phyloP scores from a whole-genome alignment of 2,888 invertebrate species.

The Dione juno region DNA sequence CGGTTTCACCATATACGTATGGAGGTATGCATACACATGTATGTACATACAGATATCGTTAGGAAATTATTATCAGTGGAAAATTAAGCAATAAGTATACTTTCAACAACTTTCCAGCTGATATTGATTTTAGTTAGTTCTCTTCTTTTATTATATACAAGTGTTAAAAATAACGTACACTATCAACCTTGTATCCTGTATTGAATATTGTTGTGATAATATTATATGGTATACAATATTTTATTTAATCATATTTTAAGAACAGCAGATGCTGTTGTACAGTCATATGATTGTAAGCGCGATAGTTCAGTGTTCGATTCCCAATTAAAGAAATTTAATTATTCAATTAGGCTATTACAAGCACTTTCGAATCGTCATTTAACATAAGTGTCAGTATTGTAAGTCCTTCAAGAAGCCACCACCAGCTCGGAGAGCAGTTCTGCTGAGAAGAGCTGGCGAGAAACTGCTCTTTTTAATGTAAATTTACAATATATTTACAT shows the following conservation, averaged over 20 bases:
- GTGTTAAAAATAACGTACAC: not conserved
- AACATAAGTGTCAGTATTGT: too few relatives aligned
- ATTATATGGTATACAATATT: not conserved
- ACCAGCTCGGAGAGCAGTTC: too few relatives aligned
- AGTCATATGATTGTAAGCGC: too few relatives aligned
- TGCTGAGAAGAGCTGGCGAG: too few relatives aligned
- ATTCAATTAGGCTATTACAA: too few relatives aligned
- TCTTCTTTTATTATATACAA: not conserved
- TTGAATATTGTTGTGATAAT: not conserved
- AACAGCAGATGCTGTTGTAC: too few relatives aligned
- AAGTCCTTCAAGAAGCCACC: too few relatives aligned
- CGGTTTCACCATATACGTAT: conserved; percentile 1
- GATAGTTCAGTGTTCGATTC: too few relatives aligned
- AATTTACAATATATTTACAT: too few relatives aligned
- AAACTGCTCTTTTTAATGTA: too few relatives aligned
- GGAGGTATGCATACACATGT: not conserved
- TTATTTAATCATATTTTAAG: not conserved
- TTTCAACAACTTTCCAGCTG: not conserved
- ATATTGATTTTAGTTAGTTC: not conserved
- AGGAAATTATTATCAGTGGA: not conserved
- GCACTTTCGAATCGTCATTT: too few relatives aligned
- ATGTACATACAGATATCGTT: not conserved
- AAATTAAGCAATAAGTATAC: not conserved
- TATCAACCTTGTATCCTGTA: not conserved
- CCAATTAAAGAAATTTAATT: too few relatives aligned